Base-by-base conservation (phyloP, 2,113 vertebrate genomes). In the Gambusia affinis region DNA sequence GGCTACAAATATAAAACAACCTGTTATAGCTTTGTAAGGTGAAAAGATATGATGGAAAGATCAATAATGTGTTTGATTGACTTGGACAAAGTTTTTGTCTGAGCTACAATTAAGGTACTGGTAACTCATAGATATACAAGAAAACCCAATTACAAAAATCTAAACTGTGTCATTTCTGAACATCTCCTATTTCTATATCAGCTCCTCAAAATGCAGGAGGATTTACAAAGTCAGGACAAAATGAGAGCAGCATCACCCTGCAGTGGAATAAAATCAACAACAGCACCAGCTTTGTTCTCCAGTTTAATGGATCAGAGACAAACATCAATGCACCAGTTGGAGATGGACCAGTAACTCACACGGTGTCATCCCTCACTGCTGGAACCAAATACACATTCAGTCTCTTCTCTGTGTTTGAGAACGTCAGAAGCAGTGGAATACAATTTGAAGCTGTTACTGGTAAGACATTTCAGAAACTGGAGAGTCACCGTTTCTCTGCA, bases 341-440 rank as follows among this genome's bases (percentile, higher is more conserved):
- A 24, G 17, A 0, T 29, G 67, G 42, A 64, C 47, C 42, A 76
- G 69, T 80, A 4, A 79, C 0, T 61, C 12, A 83, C 19, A 78
- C 76, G 22, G 63, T 87, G 11, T 68, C 76, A 60, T 63, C 42
- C 62, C 85, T 84, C 22, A 66, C 62, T 31, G 29, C 62, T 64
- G 62, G 62, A 64, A 24, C 30, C 7, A 19, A 22, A 19, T 64
- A 64, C 62, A 31, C 30, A 33, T 64, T 64, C 19, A 64, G 30
- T 33, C 62, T 64, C 4, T 33, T 33, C 17, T 64, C 62, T 64
- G 29, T 64, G 17, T 33, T 64, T 33, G 30, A 33, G 62, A 33
- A 33, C 15, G 2, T 64, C 30, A 64, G 29, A 19, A 33, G 29
- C 17, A 29, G 27, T 64, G 62, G 62, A 64, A 30, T 60, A n/a